A percentile compares a stretch with the other conserved stretches of the same genome.
Evolutionary conservation across 2,888 invertebrate genomes (phyloP).

Genomic region (Physocephala rufipes): DNA sequence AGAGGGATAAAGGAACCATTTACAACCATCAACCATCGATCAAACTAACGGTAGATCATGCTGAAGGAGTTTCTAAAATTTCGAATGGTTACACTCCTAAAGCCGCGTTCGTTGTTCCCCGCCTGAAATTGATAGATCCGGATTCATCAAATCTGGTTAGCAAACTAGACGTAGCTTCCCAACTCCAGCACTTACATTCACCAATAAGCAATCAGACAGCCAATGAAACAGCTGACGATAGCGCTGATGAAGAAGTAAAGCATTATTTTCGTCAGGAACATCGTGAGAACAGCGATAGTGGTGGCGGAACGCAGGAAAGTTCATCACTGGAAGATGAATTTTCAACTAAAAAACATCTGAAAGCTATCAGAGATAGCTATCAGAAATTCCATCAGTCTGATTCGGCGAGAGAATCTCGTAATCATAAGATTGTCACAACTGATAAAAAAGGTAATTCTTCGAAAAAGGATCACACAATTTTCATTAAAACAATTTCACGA

Average conservation of each 20-base stretch:
- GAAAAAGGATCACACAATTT: neutral
- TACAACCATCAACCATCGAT: slow-evolving; percentile 46
- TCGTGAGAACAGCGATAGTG: slow-evolving; percentile 56
- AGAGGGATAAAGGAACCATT: too few species aligned
- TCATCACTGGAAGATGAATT: slow-evolving; percentile 57
- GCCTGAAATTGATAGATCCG: slow-evolving; percentile 57
- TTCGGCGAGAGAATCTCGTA: slow-evolving; percentile 11
- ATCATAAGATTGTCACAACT: slow-evolving; percentile 23
- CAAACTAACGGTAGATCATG: slow-evolving; percentile 19
- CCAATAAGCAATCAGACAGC: slow-evolving; percentile 63
- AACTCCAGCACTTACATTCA: slow-evolving; percentile 62
- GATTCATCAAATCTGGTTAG: slow-evolving; percentile 59
- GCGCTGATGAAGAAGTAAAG: slow-evolving; percentile 72
- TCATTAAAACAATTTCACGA: neutral
- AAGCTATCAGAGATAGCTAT: slow-evolving; percentile 53
- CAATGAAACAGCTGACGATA: slow-evolving; percentile 61
- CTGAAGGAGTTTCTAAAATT: slow-evolving; percentile 30
- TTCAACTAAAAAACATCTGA: slow-evolving; percentile 59
- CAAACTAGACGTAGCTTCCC: slow-evolving; percentile 53
- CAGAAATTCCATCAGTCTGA: slow-evolving; percentile 37
- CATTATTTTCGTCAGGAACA: slow-evolving; percentile 66
- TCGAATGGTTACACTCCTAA: slow-evolving; percentile 21
- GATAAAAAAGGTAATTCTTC: slow-evolving; percentile 53
- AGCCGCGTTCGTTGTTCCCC: slow-evolving; percentile 58
- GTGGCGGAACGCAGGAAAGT: slow-evolving; percentile 57